Evolutionary conservation across 2,888 invertebrate genomes (phyloP).

Genomic region (Scaptomyza cyrtandrae): DNA sequence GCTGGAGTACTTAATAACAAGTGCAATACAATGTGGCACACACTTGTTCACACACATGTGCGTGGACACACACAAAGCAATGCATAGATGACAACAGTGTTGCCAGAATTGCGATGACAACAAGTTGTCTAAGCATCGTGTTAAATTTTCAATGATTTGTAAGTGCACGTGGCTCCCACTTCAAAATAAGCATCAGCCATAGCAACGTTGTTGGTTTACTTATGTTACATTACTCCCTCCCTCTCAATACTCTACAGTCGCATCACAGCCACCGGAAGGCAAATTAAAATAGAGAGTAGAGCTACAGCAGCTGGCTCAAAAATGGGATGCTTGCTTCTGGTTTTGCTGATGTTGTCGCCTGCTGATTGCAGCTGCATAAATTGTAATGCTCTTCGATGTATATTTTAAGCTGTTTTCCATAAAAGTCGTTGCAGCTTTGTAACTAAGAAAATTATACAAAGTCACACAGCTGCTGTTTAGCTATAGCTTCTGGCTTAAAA

Average conservation of each 20-base stretch:
- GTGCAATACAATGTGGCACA: conserved; percentile 75
- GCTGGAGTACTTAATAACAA: conserved; percentile 77
- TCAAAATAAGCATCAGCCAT: conserved; percentile 24
- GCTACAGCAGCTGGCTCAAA: conserved; percentile 44
- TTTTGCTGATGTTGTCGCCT: background rate
- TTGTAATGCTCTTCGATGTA: conserved; percentile 52
- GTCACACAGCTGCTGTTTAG: conserved; percentile 27
- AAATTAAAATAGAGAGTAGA: conserved; percentile 36
- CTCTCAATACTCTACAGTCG: background rate
- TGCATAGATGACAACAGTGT: conserved; percentile 53
- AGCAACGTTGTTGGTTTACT: conserved; percentile 49
- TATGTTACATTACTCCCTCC: conserved; percentile 19
- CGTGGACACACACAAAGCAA: conserved; percentile 10
- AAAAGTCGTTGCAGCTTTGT: conserved; percentile 24
- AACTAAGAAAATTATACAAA: conserved; percentile 7
- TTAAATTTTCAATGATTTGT: conserved; percentile 77
- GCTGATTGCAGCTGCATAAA: conserved; percentile 62
- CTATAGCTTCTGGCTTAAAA: background rate
- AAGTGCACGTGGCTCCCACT: conserved; percentile 63
- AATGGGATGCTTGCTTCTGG: background rate
- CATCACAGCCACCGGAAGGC: conserved; percentile 5
- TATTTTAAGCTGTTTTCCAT: conserved; percentile 56
- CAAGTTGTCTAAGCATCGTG: conserved; percentile 76
- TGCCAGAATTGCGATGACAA: conserved; percentile 54
- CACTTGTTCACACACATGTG: conserved; percentile 8